Conservation (phyloP, 2,888 invertebrate genomes). For the Ichneumon xanthorius region DNA sequence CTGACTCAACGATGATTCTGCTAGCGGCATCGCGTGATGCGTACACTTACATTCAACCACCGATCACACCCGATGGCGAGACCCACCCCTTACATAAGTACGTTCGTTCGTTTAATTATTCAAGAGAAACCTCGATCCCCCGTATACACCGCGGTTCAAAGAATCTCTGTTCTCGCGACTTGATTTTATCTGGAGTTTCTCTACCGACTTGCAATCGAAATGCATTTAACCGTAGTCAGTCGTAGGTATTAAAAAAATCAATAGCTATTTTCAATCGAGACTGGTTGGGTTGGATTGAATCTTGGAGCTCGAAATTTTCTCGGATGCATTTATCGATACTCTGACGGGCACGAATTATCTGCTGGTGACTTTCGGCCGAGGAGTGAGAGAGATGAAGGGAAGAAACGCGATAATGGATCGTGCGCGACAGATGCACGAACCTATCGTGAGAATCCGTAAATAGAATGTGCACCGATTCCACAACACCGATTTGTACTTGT, state of each 20-base stretch:
- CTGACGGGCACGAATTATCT: conserved; percentile 43
- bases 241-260: background rate
- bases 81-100: background rate
- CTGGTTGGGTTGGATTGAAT: background rate
- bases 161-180: background rate
- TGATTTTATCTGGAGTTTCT: background rate
- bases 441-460: conserved; percentile 56
- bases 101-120: conserved; percentile 44
- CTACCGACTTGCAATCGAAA: background rate
- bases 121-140: conserved; percentile 17
- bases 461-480: conserved; percentile 44
- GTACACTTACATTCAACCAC: conserved; percentile 21
- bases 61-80: conserved; percentile 18
- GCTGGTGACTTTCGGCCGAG: background rate
- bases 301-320: conserved; percentile 35
- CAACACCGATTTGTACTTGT: conserved; percentile 2
- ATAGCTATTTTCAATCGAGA: background rate
- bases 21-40: conserved; percentile 41
- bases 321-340: conserved; percentile 54
- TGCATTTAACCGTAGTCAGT: background rate
- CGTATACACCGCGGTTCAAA: background rate
- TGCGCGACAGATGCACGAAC: conserved; percentile 17
- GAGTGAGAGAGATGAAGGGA: conserved; percentile 11
- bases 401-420: conserved; percentile 47
- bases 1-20: conserved; percentile 57